These are phyloP conservation scores for Pollicipes pollicipes DNA, from an alignment of 1,140 invertebrate genomes.

Conservation along the genomic window DNA sequence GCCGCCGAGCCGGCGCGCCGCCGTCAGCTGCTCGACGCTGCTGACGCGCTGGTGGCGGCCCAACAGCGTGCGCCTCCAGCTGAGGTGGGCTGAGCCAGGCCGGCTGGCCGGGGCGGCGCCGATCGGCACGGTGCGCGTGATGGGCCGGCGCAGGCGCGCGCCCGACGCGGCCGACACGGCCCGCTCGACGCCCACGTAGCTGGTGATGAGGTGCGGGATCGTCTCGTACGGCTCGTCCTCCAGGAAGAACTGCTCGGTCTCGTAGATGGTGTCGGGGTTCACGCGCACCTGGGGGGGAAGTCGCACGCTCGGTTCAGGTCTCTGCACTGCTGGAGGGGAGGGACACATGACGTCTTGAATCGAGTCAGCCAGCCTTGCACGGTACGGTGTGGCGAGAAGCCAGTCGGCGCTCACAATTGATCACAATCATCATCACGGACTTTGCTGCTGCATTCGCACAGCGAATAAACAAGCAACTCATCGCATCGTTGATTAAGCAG, in stretches of 20 bases:
- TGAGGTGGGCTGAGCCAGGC: neutral
- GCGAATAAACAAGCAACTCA: neutral
- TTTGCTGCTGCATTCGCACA: too few relatives aligned
- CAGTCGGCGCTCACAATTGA: too few relatives aligned
- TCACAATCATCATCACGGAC: too few relatives aligned
- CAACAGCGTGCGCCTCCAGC: neutral
- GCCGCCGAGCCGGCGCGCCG: too few relatives aligned
- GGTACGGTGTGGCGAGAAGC: too few relatives aligned
- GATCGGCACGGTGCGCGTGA: constrained; percentile 38
- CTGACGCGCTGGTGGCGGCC: too few relatives aligned
- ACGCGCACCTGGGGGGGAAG: constrained; percentile 46
- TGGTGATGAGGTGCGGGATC: constrained; percentile 81
- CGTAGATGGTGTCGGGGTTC: constrained; percentile 74
- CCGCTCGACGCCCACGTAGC: constrained; percentile 74
- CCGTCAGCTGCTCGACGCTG: neutral
- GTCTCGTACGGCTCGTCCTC: constrained; percentile 86
- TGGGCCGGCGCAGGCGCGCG: constrained; percentile 58
- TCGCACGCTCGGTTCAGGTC: too few relatives aligned
- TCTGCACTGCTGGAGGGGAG: too few relatives aligned
- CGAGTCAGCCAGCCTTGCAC: too few relatives aligned
- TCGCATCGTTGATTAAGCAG: neutral
- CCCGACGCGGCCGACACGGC: constrained; percentile 72
- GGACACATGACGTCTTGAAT: too few relatives aligned
- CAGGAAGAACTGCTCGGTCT: constrained; percentile 77
- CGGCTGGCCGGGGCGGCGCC: constrained; percentile 8